A percentile compares a stretch with the other conserved stretches of the same genome.
These are phyloP conservation scores for Cryptocheilus praepositus DNA, from an alignment of 2,888 invertebrate species.

Conservation along the genomic window DNA sequence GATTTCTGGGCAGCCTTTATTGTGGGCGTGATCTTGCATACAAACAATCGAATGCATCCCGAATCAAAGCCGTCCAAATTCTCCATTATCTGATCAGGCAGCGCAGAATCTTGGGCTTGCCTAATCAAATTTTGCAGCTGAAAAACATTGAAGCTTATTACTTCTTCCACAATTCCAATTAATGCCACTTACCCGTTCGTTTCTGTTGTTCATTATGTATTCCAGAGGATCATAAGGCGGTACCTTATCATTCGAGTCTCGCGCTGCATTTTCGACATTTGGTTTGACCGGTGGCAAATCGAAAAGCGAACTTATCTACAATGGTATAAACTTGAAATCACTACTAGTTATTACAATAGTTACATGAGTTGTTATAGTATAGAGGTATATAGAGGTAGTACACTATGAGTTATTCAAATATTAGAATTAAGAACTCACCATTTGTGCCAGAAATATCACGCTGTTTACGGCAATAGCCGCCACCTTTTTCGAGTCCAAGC, in stretches of 20 bases:
- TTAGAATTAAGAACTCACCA: slow-evolving; percentile 77
- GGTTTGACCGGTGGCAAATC: slow-evolving; percentile 74
- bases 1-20: slow-evolving; percentile 86
- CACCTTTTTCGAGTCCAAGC: slow-evolving; percentile 85
- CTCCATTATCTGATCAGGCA: slow-evolving; percentile 80
- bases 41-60: slow-evolving; percentile 82
- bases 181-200: slow-evolving; percentile 74
- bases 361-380: no score
- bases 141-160: slow-evolving; percentile 9
- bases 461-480: slow-evolving; percentile 90
- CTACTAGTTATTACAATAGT: no score
- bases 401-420: no score
- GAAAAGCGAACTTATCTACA: slow-evolving; percentile 80
- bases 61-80: slow-evolving; percentile 80
- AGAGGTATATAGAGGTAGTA: no score
- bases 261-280: slow-evolving; percentile 35
- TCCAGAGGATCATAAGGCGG: slow-evolving; percentile 74
- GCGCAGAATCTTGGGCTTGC: slow-evolving; percentile 79
- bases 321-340: no score
- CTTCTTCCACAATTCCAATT: background rate
- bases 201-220: slow-evolving; percentile 82
- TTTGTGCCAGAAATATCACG: slow-evolving; percentile 88
- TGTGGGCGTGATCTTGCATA: slow-evolving; percentile 87
- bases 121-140: slow-evolving; percentile 76
- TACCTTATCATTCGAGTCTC: slow-evolving; percentile 14